Evolutionary conservation across 1,140 invertebrate species (phyloP).

Genomic region (Pemphigus obesinymphae): DNA sequence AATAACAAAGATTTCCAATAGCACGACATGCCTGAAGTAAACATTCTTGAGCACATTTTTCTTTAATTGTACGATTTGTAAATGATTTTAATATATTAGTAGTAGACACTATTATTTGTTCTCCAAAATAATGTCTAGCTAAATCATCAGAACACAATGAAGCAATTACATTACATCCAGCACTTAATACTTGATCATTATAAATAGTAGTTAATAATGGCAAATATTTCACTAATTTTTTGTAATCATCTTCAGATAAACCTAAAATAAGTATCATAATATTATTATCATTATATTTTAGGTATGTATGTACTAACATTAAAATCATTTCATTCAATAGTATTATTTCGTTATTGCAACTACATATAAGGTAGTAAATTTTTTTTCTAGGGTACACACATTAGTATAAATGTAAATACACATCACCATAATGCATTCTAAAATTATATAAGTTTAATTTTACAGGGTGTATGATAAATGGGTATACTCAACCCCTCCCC

Average conservation of each 20-base stretch:
- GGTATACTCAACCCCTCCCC: no score
- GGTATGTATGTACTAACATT: no score
- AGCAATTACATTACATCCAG: constrained; percentile 13
- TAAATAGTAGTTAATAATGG: not conserved
- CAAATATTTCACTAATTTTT: constrained; percentile 12
- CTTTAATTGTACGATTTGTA: not conserved
- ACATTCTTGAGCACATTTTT: not conserved
- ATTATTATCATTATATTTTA: not conserved
- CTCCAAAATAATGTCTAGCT: constrained; percentile 18
- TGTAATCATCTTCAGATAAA: constrained; percentile 12
- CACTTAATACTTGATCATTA: not conserved
- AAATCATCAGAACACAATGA: constrained; percentile 13
- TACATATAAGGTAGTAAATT: no score
- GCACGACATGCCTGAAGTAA: constrained; percentile 11
- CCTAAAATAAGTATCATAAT: not conserved
- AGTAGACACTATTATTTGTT: constrained; percentile 1
- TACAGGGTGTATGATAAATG: no score
- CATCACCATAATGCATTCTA: no score
- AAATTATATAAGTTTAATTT: no score
- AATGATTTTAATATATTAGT: constrained; percentile 1
- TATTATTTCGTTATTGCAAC: no score
- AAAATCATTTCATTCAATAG: no score
- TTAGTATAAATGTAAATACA: no score
- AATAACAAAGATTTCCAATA: constrained; percentile 32
- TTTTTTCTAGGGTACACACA: no score